Percentiles rank a stretch among this genome's conserved stretches.
These are phyloP conservation scores for Palythoa grandis DNA, from an alignment of 92 coral and sea anemone species.

Conservation along the genomic window DNA sequence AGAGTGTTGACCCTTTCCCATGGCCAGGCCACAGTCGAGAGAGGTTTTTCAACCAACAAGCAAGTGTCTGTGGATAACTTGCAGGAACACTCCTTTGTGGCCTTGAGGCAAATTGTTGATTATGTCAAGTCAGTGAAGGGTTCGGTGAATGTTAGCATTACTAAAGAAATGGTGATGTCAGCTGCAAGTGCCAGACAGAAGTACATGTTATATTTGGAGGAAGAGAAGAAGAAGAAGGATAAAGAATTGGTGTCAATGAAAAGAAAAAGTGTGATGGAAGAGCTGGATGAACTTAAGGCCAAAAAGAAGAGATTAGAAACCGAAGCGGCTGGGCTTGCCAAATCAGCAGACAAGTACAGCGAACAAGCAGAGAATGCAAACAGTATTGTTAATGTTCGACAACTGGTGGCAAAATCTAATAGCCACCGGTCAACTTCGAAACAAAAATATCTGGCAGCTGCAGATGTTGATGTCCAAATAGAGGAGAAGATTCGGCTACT, in stretches of 20 bases:
- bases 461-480: constrained; percentile 18
- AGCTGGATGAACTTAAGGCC: constrained; percentile 41
- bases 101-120: constrained; percentile 28
- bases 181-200: constrained; percentile 51
- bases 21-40: constrained; percentile 38
- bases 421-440: constrained; percentile 46
- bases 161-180: constrained; percentile 21
- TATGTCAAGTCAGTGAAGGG: constrained; percentile 27
- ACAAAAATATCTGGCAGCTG: constrained; percentile 38
- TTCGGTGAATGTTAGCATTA: constrained; percentile 14
- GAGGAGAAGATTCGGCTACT: constrained; percentile 31
- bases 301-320: constrained; percentile 36
- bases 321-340: constrained; percentile 43
- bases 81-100: constrained; percentile 39
- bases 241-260: constrained; percentile 39
- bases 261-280: constrained; percentile 34
- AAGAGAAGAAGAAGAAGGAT: constrained; percentile 30
- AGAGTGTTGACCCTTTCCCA: constrained; percentile 11
- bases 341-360: constrained; percentile 25
- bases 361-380: constrained; percentile 23
- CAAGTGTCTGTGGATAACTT: constrained; percentile 20
- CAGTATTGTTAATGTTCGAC: not conserved
- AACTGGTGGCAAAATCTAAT: constrained; percentile 47
- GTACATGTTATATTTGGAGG: constrained; percentile 48
- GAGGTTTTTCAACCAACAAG: constrained; percentile 37